Percentiles rank a stretch among this genome's conserved stretches.
These are phyloP conservation scores for Scaptomyza graminum DNA, from an alignment of 1,140 invertebrate species.

Conservation along the genomic window DNA sequence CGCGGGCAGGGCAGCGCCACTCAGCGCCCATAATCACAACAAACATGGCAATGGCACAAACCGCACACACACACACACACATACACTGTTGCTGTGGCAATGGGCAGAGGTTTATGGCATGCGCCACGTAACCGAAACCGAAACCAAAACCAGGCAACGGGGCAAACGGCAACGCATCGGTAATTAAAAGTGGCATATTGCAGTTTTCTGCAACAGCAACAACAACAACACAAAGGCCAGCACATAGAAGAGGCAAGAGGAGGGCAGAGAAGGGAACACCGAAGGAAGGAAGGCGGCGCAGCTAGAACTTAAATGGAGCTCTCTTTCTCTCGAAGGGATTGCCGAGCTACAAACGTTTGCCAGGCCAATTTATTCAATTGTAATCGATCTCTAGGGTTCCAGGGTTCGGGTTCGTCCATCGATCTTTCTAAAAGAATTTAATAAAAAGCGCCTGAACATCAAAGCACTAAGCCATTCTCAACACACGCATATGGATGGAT, in stretches of 20 bases:
- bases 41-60: conserved; percentile 52
- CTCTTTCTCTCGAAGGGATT: background rate
- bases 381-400: background rate
- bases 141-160: conserved; percentile 57
- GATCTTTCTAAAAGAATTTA: too few species aligned
- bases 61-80: conserved; percentile 29
- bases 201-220: conserved; percentile 41
- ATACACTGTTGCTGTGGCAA: conserved; percentile 28
- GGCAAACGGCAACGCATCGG: conserved; percentile 52
- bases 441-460: too few species aligned
- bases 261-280: background rate
- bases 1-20: conserved; percentile 63
- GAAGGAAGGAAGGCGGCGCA: conserved; percentile 1
- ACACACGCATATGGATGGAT: too few species aligned
- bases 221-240: background rate
- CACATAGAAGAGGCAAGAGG: background rate
- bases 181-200: conserved; percentile 64
- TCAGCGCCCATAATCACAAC: conserved; percentile 65
- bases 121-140: conserved; percentile 66
- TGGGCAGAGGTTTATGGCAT: conserved; percentile 69
- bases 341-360: background rate
- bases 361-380: background rate
- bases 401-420: too few species aligned
- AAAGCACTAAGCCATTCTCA: too few species aligned
- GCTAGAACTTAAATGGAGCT: background rate